phyloP scores from a whole-genome alignment of 2,797 vertebrate genomes.

The Microcaecilia unicolor region DNA sequence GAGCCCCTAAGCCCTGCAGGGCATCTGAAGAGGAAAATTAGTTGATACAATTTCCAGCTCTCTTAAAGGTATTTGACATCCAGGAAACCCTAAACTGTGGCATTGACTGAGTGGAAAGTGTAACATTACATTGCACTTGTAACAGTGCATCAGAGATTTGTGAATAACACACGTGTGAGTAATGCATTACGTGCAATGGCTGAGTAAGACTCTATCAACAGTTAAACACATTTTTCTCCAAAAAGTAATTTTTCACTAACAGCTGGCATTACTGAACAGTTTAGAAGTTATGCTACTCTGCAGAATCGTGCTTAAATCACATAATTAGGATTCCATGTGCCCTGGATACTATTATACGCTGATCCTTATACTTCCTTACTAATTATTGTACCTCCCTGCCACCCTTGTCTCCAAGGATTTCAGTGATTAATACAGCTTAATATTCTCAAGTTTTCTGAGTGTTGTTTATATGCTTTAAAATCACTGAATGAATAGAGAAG shows the following conservation, averaged over 20 bases:
- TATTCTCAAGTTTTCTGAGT: not conserved
- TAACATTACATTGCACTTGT: slow-evolving; percentile 35
- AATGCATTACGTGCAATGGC: slow-evolving; percentile 9
- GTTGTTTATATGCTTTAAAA: not conserved
- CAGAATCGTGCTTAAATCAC: not conserved
- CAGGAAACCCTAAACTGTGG: slow-evolving; percentile 34
- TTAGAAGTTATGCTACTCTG: not conserved
- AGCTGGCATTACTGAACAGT: slow-evolving; percentile 15
- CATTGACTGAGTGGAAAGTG: slow-evolving; percentile 32
- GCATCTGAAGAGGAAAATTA: slow-evolving; percentile 7
- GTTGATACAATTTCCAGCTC: slow-evolving; percentile 1
- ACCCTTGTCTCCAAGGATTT: no score
- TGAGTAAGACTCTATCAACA: slow-evolving; percentile 10
- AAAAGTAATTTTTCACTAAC: slow-evolving; percentile 11
- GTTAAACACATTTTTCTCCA: slow-evolving; percentile 3
- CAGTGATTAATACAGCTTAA: accelerated
- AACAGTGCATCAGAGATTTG: slow-evolving; percentile 21
- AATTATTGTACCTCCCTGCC: accelerated
- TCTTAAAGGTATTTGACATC: slow-evolving; percentile 19
- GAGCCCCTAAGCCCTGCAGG: slow-evolving; percentile 4
- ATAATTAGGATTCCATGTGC: not conserved
- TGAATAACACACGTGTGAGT: slow-evolving; percentile 25
- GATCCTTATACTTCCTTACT: not conserved
- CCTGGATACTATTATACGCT: not conserved
- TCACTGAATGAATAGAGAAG: not conserved